A percentile compares a stretch with the other conserved stretches of the same genome.
Conservation (phyloP, 2,888 invertebrate species). For the Ophion slaviceki region DNA sequence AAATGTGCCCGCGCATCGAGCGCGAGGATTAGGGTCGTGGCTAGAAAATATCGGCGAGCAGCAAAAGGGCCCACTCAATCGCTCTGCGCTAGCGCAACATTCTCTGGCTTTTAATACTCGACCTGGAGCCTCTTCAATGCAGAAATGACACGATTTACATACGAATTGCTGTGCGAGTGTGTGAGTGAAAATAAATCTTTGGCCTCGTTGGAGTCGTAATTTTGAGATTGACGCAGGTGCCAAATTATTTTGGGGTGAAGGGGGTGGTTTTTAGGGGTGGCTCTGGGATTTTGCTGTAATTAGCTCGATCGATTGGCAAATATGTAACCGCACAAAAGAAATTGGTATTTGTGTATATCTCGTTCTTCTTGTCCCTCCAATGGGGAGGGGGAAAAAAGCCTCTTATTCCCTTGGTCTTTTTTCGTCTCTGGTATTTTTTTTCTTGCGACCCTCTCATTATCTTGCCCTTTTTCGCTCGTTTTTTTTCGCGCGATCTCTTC, state of each 20-base stretch:
- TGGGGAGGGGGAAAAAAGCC: slow-evolving; percentile 37
- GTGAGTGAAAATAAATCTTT: not conserved
- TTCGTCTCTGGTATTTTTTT: slow-evolving; percentile 46
- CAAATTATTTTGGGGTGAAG: not conserved
- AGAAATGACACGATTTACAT: slow-evolving; percentile 20
- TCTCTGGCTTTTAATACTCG: slow-evolving; percentile 4
- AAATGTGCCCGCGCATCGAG: slow-evolving; percentile 76
- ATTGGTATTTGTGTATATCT: slow-evolving; percentile 37
- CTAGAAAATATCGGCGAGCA: slow-evolving; percentile 38
- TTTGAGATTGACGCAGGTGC: slow-evolving; percentile 7
- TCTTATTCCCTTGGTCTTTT: slow-evolving; percentile 42
- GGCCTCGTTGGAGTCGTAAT: not conserved
- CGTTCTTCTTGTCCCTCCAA: slow-evolving; percentile 4
- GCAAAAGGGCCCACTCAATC: slow-evolving; percentile 64
- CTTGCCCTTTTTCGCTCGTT: slow-evolving; percentile 43
- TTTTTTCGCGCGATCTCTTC: slow-evolving; percentile 43
- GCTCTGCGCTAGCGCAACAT: not conserved
- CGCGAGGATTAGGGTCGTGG: slow-evolving; percentile 75
- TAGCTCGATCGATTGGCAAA: slow-evolving; percentile 38
- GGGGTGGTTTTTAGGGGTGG: not conserved
- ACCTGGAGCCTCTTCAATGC: not conserved
- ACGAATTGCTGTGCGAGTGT: not conserved
- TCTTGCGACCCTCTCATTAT: slow-evolving; percentile 56
- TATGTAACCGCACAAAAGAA: not conserved
- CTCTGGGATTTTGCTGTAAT: not conserved